Evolutionary conservation across 2,113 vertebrate genomes (phyloP).

Genomic region (Sprattus sprattus): DNA sequence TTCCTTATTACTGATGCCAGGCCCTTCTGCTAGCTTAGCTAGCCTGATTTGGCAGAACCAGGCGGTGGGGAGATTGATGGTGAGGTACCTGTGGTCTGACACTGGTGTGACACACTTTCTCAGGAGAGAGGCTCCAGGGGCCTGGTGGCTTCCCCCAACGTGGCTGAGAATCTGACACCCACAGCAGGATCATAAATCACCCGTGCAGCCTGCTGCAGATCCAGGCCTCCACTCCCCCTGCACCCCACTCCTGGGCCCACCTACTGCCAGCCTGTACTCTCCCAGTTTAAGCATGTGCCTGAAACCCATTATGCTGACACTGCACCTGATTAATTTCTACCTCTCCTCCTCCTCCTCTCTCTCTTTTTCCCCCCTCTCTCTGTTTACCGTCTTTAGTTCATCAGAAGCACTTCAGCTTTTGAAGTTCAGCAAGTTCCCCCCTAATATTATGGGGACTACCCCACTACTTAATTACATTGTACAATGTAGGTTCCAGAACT

Average conservation of each 20-base stretch:
- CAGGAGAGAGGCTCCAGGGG: not conserved
- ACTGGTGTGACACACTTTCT: not conserved
- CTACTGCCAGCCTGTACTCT: not conserved
- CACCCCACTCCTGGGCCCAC: not conserved
- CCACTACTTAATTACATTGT: not conserved
- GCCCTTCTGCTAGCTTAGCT: not conserved
- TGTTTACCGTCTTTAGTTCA: not conserved
- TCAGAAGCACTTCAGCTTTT: not conserved
- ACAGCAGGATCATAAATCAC: not conserved
- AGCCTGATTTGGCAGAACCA: not conserved
- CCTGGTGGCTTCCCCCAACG: not conserved
- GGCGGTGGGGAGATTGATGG: not conserved
- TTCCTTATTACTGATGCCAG: not conserved
- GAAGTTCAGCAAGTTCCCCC: not conserved
- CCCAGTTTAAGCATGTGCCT: not conserved
- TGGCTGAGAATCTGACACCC: conserved; percentile 5
- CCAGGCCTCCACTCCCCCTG: not conserved
- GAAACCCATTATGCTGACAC: not conserved
- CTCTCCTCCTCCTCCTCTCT: conserved; percentile 20
- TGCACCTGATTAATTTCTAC: not conserved
- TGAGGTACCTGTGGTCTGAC: not conserved
- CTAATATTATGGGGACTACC: not conserved
- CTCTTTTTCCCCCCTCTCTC: not conserved
- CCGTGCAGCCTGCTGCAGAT: not conserved
- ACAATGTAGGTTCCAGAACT: not conserved